Evolutionary conservation across 2,797 vertebrate species (phyloP).

Genomic region (Odontamblyopus rebecca): DNA sequence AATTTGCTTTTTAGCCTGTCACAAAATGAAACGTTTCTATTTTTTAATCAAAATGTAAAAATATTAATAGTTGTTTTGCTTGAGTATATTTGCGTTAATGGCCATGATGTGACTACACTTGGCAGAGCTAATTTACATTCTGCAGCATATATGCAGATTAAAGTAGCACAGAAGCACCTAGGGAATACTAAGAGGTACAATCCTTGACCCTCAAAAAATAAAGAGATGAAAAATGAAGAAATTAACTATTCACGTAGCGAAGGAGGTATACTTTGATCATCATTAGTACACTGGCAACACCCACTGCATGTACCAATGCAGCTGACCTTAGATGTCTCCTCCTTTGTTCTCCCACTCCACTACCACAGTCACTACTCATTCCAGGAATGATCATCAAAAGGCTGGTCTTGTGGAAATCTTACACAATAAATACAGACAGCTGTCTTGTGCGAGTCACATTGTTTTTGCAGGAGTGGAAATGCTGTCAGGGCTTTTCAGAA

Average conservation of each 20-base stretch:
- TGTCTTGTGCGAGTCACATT: conserved; percentile 48
- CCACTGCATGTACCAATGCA: conserved; percentile 30
- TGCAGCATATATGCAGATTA: conserved; percentile 55
- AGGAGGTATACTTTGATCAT: conserved; percentile 62
- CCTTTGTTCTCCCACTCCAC: conserved; percentile 45
- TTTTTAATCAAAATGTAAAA: background rate
- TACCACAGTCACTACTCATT: conserved; percentile 44
- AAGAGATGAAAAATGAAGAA: conserved; percentile 23
- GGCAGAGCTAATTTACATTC: conserved; percentile 29
- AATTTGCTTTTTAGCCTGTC: too few species aligned
- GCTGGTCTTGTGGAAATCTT: conserved; percentile 45
- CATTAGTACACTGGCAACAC: conserved; percentile 26
- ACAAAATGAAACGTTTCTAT: too few species aligned
- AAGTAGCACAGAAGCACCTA: conserved; percentile 39
- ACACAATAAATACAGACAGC: conserved; percentile 50
- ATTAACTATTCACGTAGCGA: conserved; percentile 55
- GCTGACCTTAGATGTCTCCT: conserved; percentile 56
- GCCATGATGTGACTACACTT: background rate
- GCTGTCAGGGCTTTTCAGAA: conserved; percentile 35
- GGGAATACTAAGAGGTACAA: conserved; percentile 56
- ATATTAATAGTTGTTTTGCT: background rate
- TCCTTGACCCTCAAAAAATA: conserved; percentile 42
- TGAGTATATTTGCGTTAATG: background rate
- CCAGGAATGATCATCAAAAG: conserved; percentile 51
- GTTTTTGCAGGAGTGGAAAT: conserved; percentile 28